These are phyloP conservation scores for Mobula birostris DNA, from an alignment of 2,113 vertebrate genomes.

Conservation along the genomic window DNA sequence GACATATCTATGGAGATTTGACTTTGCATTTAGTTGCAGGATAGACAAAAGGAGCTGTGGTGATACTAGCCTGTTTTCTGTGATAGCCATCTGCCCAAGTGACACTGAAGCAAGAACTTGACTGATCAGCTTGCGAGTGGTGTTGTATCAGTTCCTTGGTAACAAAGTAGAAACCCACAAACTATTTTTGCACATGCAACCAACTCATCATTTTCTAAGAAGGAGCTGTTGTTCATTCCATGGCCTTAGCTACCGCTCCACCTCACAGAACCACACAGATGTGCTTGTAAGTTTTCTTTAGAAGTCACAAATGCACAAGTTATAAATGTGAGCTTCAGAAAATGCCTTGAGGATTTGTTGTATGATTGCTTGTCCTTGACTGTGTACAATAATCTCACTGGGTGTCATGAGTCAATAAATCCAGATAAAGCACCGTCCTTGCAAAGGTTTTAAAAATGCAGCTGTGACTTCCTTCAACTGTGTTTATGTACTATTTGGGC, in stretches of 20 bases:
- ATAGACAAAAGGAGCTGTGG: background rate
- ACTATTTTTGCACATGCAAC: background rate
- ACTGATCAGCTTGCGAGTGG: background rate
- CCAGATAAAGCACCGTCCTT: background rate
- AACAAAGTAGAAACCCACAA: background rate
- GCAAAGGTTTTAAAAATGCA: background rate
- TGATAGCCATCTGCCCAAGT: too few relatives aligned
- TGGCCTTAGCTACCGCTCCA: background rate
- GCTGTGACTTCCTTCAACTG: background rate
- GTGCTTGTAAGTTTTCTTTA: background rate
- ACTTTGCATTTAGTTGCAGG: background rate
- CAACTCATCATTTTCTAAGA: background rate
- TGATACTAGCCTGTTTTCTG: background rate
- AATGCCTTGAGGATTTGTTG: background rate
- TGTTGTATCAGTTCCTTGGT: background rate
- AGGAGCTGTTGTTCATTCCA: background rate
- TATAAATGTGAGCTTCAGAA: background rate
- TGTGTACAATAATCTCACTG: background rate
- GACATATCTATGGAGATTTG: background rate
- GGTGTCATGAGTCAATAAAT: background rate
- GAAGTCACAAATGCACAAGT: background rate
- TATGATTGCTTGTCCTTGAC: background rate
- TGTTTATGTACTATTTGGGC: background rate
- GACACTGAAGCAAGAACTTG: background rate
- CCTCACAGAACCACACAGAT: background rate